Evolutionary conservation across 2,888 invertebrate species (phyloP), one percentile per base, ranked within the genome.

Genomic region (Luperina testacea): DNA sequence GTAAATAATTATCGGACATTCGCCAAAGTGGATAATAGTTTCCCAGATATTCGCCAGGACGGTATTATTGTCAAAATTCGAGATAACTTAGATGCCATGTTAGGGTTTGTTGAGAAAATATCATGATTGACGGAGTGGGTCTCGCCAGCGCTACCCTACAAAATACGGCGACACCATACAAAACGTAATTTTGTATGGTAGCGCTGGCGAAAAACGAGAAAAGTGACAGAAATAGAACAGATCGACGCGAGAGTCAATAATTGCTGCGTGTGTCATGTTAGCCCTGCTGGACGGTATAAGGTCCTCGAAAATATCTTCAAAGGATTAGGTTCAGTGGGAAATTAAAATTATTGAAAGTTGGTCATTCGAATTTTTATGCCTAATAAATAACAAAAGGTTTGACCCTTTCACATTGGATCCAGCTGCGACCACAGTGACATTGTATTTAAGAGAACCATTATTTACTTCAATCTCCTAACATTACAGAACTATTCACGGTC

Each of bases 401-500:
- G 20, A 57, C 17, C 6, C 1, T 13, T 32, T 7, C 7, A 32
- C 32, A 65, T 32, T 17, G n/a, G 1, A 6, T 7, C 17, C 24
- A 75, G 8, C 32, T 27, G 15, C 5, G 0, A 13, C 42, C 9
- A 53, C 24, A 1, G 17, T 5, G 32, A 0, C 6, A 27, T 53
- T 24, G 11, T 15, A 11, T n/a, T 24, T 24, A 42, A 48, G 17
- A 59, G 0, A 32, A 32, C 17, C 11, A 64, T 38, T 3, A 48
- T 51, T 61, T 15, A 61, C 11, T 8, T 51, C 3, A 45, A 51
- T 71, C n/a, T n/a, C 20, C 13, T 20, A 45, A 38, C 15, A 59
- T 71, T 27, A 38, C 27, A 63, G 53, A 68, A 48, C 17, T 7
- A 32, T 53, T 68, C 48, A 32, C 65, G 76, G 76, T 51, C 74